Conservation (phyloP, 2,113 vertebrate genomes). For the Balaeniceps rex region DNA sequence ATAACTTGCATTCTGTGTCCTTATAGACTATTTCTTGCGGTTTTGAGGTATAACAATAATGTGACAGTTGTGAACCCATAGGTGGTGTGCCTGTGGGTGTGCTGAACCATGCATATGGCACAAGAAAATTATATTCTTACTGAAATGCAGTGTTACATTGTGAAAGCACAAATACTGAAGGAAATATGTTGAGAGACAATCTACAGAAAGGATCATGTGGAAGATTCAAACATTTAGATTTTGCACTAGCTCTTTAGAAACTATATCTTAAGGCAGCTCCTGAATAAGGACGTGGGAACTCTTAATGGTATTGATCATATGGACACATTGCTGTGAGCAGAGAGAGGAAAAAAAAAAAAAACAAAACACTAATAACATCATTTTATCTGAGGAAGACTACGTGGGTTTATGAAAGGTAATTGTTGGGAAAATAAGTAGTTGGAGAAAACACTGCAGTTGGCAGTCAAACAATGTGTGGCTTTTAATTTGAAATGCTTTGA, state of each 20-base stretch:
- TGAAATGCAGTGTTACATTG: background rate
- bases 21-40: background rate
- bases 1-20: background rate
- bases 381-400: background rate
- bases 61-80: background rate
- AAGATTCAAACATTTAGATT: background rate
- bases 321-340: background rate
- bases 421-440: background rate
- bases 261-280: background rate
- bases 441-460: background rate
- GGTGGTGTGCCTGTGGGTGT: background rate
- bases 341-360: background rate
- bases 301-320: background rate
- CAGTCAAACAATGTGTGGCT: background rate
- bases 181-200: background rate
- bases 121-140: background rate
- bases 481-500: background rate
- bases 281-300: background rate
- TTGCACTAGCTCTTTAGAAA: background rate
- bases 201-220: background rate
- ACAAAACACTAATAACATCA: background rate
- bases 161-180: background rate
- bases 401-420: background rate
- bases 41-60: background rate
- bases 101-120: background rate